Base-by-base conservation (phyloP, 2,113 vertebrate genomes). In the Grammomys dolichurus region DNA sequence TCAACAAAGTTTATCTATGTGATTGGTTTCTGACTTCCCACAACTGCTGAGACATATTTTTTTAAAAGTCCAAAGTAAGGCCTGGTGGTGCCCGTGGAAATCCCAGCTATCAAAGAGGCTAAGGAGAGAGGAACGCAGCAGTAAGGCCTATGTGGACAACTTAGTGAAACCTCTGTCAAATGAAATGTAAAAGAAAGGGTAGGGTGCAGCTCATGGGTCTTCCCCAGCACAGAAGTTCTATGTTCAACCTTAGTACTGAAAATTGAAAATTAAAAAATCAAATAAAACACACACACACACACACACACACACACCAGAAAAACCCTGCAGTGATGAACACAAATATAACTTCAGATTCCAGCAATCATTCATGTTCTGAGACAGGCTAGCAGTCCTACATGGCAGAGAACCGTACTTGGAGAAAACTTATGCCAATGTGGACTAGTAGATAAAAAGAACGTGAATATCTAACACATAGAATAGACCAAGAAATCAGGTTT, bases 21-120 rank as follows among this genome's bases (percentile, higher is more conserved):
- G 77, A 73, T 60, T 58, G 54, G 26, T 43, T 94, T 91, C 70
- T 97, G 60, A 65, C n/a, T n/a, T 90, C 7, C 16, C 33, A 69
- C 8, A 56, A 43, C 2, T 72, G 69, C 6, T 69, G 54, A 56
- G 22, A 3, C 72, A 58, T 67, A 78, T 77, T 56, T 56, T n/a
- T n/a, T 58, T 14, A 40, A 7, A 94, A 92, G 75, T 75, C 31
- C 7, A 43, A 76, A 60, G n/a, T 17, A 17, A 60, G 54, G 3
- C 17, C n/a, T 13, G 26, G 7, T 43, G 36, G n/a, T 16, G 5
- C 5, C 58, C 17, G 1, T 5, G 43, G 5, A 31, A 75, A 60
- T 58, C 51, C 54, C 40, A 60, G n/a, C 28, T 60, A 33, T 8
- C 20, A 43, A 33, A n/a, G n/a, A 76, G 26, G 26, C 10, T 76